phyloP scores from a whole-genome alignment of 2,888 invertebrate species.

The Drosophila kokeensis region DNA sequence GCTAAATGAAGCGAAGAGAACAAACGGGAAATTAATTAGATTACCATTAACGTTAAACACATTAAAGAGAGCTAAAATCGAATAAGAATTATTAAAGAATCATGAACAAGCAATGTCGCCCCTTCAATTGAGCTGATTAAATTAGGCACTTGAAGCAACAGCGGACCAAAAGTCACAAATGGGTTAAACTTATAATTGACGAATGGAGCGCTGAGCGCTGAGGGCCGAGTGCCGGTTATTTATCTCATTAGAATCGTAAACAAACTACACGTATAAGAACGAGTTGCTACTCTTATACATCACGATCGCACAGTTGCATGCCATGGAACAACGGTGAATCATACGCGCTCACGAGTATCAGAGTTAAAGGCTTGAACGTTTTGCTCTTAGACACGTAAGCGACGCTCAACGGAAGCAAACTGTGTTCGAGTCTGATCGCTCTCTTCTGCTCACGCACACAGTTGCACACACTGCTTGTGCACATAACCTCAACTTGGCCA shows the following conservation, averaged over 20 bases:
- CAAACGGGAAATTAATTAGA: conserved; percentile 25
- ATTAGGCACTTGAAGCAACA: conserved; percentile 63
- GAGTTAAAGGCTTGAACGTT: conserved; percentile 18
- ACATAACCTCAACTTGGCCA: conserved; percentile 65
- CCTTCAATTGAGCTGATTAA: conserved; percentile 67
- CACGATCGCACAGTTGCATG: background rate
- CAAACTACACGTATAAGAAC: conserved; percentile 15
- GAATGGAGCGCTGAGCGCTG: conserved; percentile 1
- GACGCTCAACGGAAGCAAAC: background rate
- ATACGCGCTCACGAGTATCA: conserved; percentile 7
- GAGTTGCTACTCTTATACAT: conserved; percentile 5
- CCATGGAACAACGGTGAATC: conserved; percentile 22
- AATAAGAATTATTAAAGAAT: conserved; percentile 28
- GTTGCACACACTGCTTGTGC: background rate
- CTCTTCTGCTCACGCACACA: conserved; percentile 18
- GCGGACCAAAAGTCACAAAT: conserved; percentile 41
- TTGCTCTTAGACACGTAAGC: conserved; percentile 28
- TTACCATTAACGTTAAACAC: conserved; percentile 28
- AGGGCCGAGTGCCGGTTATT: conserved; percentile 2
- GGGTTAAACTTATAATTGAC: conserved; percentile 71
- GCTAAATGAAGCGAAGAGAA: conserved; percentile 86
- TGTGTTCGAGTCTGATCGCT: conserved; percentile 19
- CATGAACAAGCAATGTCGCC: conserved; percentile 21
- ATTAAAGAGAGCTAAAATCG: conserved; percentile 31
- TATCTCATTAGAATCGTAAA: conserved; percentile 9